Base-by-base conservation (phyloP, 23 tunicate genomes). In the Halocynthia roretzi region DNA sequence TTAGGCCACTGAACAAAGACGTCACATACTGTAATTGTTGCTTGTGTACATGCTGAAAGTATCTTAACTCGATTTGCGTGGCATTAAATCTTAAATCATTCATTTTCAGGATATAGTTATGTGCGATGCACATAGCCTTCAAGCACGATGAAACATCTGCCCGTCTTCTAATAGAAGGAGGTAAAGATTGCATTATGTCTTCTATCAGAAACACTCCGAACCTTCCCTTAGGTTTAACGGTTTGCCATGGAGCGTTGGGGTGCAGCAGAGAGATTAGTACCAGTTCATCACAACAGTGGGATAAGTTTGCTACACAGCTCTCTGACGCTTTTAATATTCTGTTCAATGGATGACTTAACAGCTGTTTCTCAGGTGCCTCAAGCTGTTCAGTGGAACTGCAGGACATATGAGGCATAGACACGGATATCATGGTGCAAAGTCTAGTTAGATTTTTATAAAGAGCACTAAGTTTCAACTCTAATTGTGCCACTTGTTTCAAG, bases 201-300 rank as follows among this genome's bases (percentile, higher is more conserved):
- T 77, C 70, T 10, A 81, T 75, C 6, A 71, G 77, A 70, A 92
- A 80, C 65, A 56, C 50, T 20, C 87, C 92, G 55, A 81, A 86
- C 50, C 78, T 67, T 18, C 79, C 68, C 7, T 87, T 71, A n/a
- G 51, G 77, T 54, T 68, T 65, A 12, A 78, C 53, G 8, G 71
- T 87, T 7, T 75, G 8, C 98, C 98, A 92, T 17, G 98, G 98
- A 9, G 98, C 98, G 67, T 80, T 72, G 8, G 98, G 98, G 21
- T 86, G 86, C 54, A 92, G 75, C 51, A 92, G 55, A n/a, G 98
- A 92, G 5, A 92, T 54, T 48, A 82, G 44, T 15, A 92, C 56
- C 70, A 92, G 81, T 48, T 92, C 85, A 60, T 68, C 64, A 57
- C 86, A 92, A 67, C 91, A 92, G 52, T 78, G 77, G 52, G 82